Base-by-base conservation (phyloP, 2,888 invertebrate species). In the Xestia xanthographa region DNA sequence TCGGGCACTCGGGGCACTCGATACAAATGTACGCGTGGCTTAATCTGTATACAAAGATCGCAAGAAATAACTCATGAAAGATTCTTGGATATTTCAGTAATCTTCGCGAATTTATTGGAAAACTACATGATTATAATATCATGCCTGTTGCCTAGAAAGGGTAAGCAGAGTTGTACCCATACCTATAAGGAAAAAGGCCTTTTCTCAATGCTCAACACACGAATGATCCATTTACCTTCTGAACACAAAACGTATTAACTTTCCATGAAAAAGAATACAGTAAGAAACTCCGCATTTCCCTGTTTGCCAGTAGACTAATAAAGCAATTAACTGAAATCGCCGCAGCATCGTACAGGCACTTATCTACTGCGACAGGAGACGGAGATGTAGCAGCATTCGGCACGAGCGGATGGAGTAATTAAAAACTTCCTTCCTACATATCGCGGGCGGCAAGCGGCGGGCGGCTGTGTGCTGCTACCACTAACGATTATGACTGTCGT, bases 381-480 rank as follows among this genome's bases (percentile, higher is more conserved):
- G 58, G 66, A 83, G 71, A 80, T 76, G 78, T 82, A 71, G 79
- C 82, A 79, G 11, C 34, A 60, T 20, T 60, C 43, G 74, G 74
- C 74, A 73, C 75, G 83, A 80, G 78, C 87, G 89, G 89, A 91
- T 91, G 86, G 84, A 90, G 92, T 88, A 89, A 92, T 92, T 91
- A 91, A 92, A 91, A 89, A 88, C 84, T 90, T 88, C 85, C 87
- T 89, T 88, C 83, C 79, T 84, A 83, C 86, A 87, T 88, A 88
- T 88, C 88, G 78, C 82, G 75, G 70, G 78, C 79, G 75, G 70
- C 62, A 56, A 26, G 50, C 50, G 50, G 11, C 48, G 20, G 20
- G 53, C 45, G 72, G 78, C 79, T 79, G 86, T 48, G 82, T 82
- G 83, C 79, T 83, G 22, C 22, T n/a, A 26, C 80, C 76, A 85